Evolutionary conservation across 2,797 vertebrate species (phyloP).

Genomic region (Pagetopsis macropterus): DNA sequence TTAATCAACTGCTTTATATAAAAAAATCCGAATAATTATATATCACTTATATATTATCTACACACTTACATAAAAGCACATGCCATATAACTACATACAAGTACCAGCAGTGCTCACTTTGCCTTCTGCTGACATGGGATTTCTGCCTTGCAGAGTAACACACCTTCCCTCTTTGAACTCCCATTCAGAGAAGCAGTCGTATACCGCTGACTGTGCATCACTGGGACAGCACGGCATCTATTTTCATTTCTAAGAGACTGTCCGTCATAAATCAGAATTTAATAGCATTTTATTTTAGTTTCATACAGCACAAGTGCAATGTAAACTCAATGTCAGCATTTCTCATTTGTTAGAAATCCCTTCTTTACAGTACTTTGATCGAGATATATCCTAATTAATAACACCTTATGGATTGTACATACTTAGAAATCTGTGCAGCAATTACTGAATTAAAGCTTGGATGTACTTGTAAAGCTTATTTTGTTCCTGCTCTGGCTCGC

Average conservation of each 20-base stretch:
- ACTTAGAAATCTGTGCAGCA: background rate
- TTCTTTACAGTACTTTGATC: background rate
- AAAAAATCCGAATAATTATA: background rate
- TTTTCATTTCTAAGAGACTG: constrained; percentile 54
- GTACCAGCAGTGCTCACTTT: constrained; percentile 35
- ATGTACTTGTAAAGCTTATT: background rate
- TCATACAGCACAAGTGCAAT: accelerated
- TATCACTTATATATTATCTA: too few species aligned
- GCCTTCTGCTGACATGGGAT: constrained; percentile 59
- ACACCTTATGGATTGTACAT: background rate
- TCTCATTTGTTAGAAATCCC: background rate
- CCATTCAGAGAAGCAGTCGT: constrained; percentile 21
- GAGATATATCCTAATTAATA: background rate
- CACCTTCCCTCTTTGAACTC: constrained; percentile 27
- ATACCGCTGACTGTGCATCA: constrained; percentile 50
- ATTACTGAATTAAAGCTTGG: background rate
- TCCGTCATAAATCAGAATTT: constrained; percentile 26
- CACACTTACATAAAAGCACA: background rate
- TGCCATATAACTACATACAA: background rate
- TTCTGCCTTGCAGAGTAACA: constrained; percentile 42
- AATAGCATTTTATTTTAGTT: constrained; percentile 1
- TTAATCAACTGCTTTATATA: background rate
- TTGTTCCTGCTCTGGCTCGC: background rate
- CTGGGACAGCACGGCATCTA: constrained; percentile 44
- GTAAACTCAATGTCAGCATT: background rate